Base-by-base conservation (phyloP, 2,797 vertebrate genomes). In the Poeciliopsis turneri region DNA sequence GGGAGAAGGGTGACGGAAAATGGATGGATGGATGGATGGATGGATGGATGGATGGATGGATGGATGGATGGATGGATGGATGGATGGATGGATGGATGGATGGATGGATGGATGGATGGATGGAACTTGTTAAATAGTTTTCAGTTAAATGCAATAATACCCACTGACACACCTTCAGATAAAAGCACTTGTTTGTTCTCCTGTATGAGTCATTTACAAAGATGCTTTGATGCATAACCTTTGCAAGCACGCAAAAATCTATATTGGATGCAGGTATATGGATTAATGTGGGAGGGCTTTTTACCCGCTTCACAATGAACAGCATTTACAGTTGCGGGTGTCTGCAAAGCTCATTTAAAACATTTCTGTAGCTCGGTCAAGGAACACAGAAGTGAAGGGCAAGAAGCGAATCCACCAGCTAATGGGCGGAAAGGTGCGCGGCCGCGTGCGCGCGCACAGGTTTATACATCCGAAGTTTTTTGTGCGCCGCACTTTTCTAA, bases 171-270 rank as follows among this genome's bases (percentile, higher is more conserved):
- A 28, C 59, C 59, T 33, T 33, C 15, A 61, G 59, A 33, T 30
- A 49, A 61, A 30, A 61, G 57, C 30, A 12, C 2, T 33, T 16
- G 13, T 18, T 57, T 61, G 59, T 61, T 61, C 12, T 30, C 28
- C 6, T 61, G 59, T 61, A 61, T 33, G 28, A 61, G 55, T 46
- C 55, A 72, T 47, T 78, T 73, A 45, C n/a, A 78, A 49, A 61
- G 55, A 61, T 64, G 30, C 20, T 49, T 78, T 78, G 43, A 47
- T 53, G 49, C 49, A 57, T 77, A 43, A n/a, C 46, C 71, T 72
- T 51, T 51, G 28, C 28, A 57, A 77, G 61, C 16, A 0, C 45
- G 68, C 28, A 72, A 23, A 33, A 51, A 72, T 51, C 64, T 39
- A 49, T 72, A 16, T 36, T 33, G 18, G 70, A 33, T 49, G 18